Conservation (phyloP, 2,113 vertebrate genomes). For the Pongo abelii region DNA sequence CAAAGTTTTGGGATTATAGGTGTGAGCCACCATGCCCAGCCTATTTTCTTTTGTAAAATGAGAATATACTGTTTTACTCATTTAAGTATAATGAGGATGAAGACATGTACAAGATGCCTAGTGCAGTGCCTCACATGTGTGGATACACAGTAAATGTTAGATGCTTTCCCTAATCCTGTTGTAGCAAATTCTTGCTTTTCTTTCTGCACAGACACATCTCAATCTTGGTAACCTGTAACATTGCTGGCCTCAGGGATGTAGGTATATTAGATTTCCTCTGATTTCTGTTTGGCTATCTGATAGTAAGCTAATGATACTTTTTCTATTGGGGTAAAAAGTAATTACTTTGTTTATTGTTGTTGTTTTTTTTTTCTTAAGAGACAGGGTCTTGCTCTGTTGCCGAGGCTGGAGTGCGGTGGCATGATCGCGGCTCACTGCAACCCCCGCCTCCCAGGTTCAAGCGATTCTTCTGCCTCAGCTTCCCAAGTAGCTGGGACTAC, state of each 20-base stretch:
- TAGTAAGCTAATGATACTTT: not conserved
- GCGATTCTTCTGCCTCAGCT: too few relatives aligned
- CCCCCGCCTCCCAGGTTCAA: too few relatives aligned
- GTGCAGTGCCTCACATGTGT: not conserved
- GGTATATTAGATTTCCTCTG: not conserved
- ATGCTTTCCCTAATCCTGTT: not conserved
- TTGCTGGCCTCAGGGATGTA: not conserved
- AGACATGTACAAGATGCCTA: not conserved
- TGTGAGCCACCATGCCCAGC: too few relatives aligned
- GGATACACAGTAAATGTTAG: not conserved
- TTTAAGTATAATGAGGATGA: not conserved
- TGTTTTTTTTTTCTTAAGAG: too few relatives aligned
- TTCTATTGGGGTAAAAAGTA: not conserved
- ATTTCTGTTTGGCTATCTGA: not conserved
- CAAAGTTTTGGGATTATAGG: too few relatives aligned
- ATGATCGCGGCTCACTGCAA: too few relatives aligned
- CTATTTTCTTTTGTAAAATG: not conserved
- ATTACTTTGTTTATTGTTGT: not conserved
- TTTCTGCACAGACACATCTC: not conserved
- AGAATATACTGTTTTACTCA: not conserved
- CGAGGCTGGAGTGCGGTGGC: too few relatives aligned
- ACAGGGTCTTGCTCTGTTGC: too few relatives aligned
- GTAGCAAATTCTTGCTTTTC: not conserved
- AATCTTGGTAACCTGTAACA: not conserved
- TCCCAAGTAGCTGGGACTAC: too few relatives aligned